Evolutionary conservation across 2,113 vertebrate genomes (phyloP), one percentile per base, ranked within the genome.

Genomic region (Anolis sagrei): DNA sequence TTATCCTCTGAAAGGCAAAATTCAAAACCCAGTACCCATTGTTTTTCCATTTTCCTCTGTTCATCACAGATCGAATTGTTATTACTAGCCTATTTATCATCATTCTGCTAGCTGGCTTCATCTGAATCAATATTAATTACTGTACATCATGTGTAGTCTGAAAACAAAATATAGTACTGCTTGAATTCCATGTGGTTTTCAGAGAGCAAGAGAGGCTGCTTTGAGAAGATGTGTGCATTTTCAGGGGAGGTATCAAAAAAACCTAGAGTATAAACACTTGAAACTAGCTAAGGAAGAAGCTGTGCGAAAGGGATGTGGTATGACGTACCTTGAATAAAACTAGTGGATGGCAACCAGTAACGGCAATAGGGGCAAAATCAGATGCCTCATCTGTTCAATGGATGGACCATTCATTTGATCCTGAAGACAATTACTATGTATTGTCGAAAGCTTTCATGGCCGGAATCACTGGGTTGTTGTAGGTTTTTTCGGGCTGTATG

Each of bases 41-140:
- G 9, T 62, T 25, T 39, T n/a, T 10, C 80, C 83, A 89, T 77
- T 88, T 93, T 91, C 82, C 73, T 92, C 92, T 86, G 89, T 93
- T 93, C 90, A 87, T 92, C 87, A 93, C 86, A 92, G 88, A 93
- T 94, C 91, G 87, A 93, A 90, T 90, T 87, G 83, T 87, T 94
- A 89, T 93, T 93, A 94, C 93, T 93, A 94, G 81, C 76, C 90
- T 91, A 90, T 94, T 84, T 94, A 93, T 88, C 88, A 76, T 92
- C 87, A 58, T 91, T 90, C 87, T 88, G 90, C 85, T 86, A 84
- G 84, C 87, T 90, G 77, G 62, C 61, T 94, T 90, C 68, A 80
- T 74, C 91, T 91, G 86, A 92, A 93, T 94, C 93, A 91, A 94
- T 94, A 91, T 91, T 93, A 94, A 94, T 94, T 94, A 93, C 87